A percentile compares a stretch with the other conserved stretches of the same genome.
Evolutionary conservation across 2,113 vertebrate species (phyloP).

Genomic region (Cheirogaleus medius): DNA sequence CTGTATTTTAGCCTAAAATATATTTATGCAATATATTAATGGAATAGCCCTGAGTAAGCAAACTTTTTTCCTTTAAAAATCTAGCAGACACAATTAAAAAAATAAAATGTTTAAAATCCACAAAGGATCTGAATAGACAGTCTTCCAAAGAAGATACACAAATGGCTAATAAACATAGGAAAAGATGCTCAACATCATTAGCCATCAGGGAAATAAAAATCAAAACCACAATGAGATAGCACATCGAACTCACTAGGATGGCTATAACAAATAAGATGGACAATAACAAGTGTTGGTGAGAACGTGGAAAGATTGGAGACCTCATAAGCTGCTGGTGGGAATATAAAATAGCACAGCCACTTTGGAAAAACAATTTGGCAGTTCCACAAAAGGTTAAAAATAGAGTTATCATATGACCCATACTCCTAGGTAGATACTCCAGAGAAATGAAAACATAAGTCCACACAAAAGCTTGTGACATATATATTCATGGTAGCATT

Average conservation of each 20-base stretch:
- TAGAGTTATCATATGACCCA: neutral
- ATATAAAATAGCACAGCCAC: neutral
- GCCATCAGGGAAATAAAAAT: slow-evolving; percentile 12
- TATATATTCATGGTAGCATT: neutral
- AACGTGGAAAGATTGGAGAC: neutral
- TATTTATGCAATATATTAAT: slow-evolving; percentile 10
- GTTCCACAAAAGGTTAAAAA: slow-evolving; percentile 29
- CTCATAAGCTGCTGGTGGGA: neutral
- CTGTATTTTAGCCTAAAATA: slow-evolving; percentile 30
- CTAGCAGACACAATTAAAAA: neutral
- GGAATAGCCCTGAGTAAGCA: neutral
- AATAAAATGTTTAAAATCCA: neutral
- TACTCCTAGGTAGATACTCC: neutral
- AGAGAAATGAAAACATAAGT: neutral
- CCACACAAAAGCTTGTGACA: neutral
- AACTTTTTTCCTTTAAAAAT: slow-evolving; percentile 41
- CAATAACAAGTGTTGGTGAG: neutral
- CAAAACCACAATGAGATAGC: neutral
- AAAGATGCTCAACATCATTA: neutral
- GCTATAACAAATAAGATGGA: neutral
- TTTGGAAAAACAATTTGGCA: neutral
- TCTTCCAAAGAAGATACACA: slow-evolving; percentile 9
- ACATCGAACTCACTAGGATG: neutral
- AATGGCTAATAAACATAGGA: neutral
- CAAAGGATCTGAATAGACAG: slow-evolving; percentile 11